Evolutionary conservation across 1,140 invertebrate species (phyloP), one percentile per base, ranked within the genome.

Genomic region (Uloborus diversus): DNA sequence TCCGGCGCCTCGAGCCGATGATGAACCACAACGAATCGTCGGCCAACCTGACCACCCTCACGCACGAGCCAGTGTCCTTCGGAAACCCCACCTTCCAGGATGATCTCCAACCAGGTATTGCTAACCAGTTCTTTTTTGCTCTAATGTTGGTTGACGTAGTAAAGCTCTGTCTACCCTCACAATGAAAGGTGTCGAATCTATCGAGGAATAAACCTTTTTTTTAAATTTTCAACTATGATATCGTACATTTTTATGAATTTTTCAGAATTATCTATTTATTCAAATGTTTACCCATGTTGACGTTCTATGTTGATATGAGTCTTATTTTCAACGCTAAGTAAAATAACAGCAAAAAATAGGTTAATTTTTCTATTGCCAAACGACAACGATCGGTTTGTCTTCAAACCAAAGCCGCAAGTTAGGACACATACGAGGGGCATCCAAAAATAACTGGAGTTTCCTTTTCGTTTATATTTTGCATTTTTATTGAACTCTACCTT

Each of bases 1-100:
- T 75, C n/a, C 57, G 71, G 35, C 71, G 71, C 71, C 57, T 64
- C 42, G 71, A 75, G 59, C 71, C 71, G 0, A 25, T 51, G 27
- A 42, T 75, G 42, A 62, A 61, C 20, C 30, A 32, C 2, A 62
- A 56, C 7, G 56, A 62, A 11, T 75, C 70, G 27, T 42, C 57
- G 3, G 56, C 59, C 7, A 75, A 75, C 37, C 57, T 75, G 35
- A 75, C 70, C 2, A 27, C 69, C 3, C 13, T 9, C 17, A 28
- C 57, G 0, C 37, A 70, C 14, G 49, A 62, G 4, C 70, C 53
- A 17, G 70, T 59, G 9, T 75, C 25, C 20, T 75, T 75, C 20
- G 30, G 57, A 5, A 75, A 75, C 33, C 70, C 70, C 3, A 49
- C 70, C 13, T 75, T 62, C 33, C 20, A 51, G 51, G 70, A 62